phyloP scores from a whole-genome alignment of 2,888 invertebrate genomes.

The Lasius platythorax region DNA sequence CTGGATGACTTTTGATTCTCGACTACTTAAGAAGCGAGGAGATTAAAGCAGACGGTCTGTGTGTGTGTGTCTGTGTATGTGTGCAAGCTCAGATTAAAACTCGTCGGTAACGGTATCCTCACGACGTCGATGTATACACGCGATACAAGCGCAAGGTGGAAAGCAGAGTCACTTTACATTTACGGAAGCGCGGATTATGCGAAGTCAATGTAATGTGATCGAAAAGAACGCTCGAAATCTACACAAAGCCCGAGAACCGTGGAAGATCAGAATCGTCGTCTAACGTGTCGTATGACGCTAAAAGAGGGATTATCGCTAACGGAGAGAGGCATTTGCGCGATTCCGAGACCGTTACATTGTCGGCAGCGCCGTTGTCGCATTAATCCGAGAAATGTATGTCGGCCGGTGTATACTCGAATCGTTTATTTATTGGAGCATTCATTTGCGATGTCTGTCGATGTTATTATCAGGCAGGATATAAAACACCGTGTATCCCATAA shows the following conservation, averaged over 20 bases:
- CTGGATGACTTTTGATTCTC: slow-evolving; percentile 21
- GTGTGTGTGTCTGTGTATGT: slow-evolving; percentile 10
- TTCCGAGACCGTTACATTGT: slow-evolving; percentile 44
- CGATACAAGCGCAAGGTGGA: slow-evolving; percentile 55
- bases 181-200: slow-evolving; percentile 70
- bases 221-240: slow-evolving; percentile 63
- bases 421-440: slow-evolving; percentile 2
- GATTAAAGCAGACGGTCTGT: slow-evolving; percentile 22
- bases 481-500: background rate
- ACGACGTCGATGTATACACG: slow-evolving; percentile 53
- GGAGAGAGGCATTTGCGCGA: slow-evolving; percentile 50
- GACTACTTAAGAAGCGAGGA: slow-evolving; percentile 36
- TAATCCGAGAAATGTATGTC: background rate
- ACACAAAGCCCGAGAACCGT: slow-evolving; percentile 59
- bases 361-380: background rate
- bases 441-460: background rate
- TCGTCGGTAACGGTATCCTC: slow-evolving; percentile 68
- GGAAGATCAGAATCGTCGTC: slow-evolving; percentile 58
- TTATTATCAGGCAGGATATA: background rate
- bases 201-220: slow-evolving; percentile 67
- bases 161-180: slow-evolving; percentile 74
- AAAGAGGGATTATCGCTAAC: slow-evolving; percentile 58
- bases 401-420: background rate
- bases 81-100: slow-evolving; percentile 63
- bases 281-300: slow-evolving; percentile 55